Conservation (phyloP, 1,140 invertebrate species). For the Oreohelix idahoensis region DNA sequence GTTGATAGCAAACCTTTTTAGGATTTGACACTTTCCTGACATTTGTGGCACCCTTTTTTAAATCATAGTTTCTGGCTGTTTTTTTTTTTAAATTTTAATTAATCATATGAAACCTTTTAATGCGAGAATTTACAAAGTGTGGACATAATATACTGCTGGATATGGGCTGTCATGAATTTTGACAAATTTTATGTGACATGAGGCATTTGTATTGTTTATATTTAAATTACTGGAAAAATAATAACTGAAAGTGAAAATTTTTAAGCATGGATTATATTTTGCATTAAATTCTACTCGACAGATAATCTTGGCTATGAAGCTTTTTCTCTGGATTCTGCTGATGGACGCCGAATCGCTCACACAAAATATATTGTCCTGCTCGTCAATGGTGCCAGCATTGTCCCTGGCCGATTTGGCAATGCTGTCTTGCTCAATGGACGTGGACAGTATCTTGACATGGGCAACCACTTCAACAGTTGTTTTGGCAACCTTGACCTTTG, state of each 20-base stretch:
- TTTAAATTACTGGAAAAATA: too few relatives aligned
- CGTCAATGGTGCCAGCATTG: constrained; percentile 62
- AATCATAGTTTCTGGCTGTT: too few relatives aligned
- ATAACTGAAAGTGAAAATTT: neutral
- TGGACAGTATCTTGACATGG: constrained; percentile 66
- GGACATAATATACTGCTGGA: too few relatives aligned
- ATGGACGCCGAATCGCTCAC: constrained; percentile 52
- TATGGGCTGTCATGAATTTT: too few relatives aligned
- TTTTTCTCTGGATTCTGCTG: constrained; percentile 67
- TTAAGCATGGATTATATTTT: neutral
- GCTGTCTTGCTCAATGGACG: constrained; percentile 60
- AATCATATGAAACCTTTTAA: too few relatives aligned
- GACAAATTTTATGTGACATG: too few relatives aligned
- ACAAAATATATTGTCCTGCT: constrained; percentile 61
- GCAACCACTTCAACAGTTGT: constrained; percentile 60
- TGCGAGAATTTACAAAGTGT: too few relatives aligned
- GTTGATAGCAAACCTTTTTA: too few relatives aligned
- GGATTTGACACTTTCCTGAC: too few relatives aligned
- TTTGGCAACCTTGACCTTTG: constrained; percentile 68
- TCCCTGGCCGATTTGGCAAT: constrained; percentile 59
- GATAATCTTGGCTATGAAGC: constrained; percentile 64
- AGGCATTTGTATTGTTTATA: too few relatives aligned
- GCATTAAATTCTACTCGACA: constrained; percentile 45
- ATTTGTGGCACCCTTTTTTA: too few relatives aligned
- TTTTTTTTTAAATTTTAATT: too few relatives aligned